Evolutionary conservation across 1,140 invertebrate genomes (phyloP), one percentile per base, ranked within the genome.

Genomic region (Bombus impatiens): DNA sequence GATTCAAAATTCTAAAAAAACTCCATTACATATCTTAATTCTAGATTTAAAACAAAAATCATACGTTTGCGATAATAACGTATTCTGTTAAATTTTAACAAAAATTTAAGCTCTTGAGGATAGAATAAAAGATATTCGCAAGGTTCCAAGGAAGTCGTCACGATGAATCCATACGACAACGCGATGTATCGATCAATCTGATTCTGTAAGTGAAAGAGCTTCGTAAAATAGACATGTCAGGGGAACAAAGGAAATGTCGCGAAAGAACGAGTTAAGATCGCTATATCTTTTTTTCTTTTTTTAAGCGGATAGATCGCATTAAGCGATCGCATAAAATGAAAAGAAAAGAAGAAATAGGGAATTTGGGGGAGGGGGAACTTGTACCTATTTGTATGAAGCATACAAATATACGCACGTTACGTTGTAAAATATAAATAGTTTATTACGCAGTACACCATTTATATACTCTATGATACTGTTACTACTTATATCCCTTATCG

Each of bases 391-490:
- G 81, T 90, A 87, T 88, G 89, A 91, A 89, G 68, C 82, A 86
- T 91, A 53, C 47, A 53, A 53, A 53, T 53, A 92, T 88, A 87
- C 79, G 77, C 86, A 90, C 88, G 88, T 94, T 93, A 92, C 86
- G 89, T 92, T 94, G 92, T 94, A 93, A 90, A 93, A 91, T 94
- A 94, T 93, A 90, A 93, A 93, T 94, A 94, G 93, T 93, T 93
- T 93, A 92, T 93, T 91, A 86, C 79, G 77, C 88, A 90, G 89
- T 92, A 91, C 75, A 82, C 68, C 90, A 89, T 89, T 90, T 87
- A 90, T 88, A 90, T 87, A 88, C 72, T 89, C 86, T 89, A 90
- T 83, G 59, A 87, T 91, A 89, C 74, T 90, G 87, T 88, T 90
- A 91, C 86, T 83, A 91, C 84, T 88, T 80, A 88, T 62, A 62